phyloP scores from a whole-genome alignment of 53 echinoderm and acorn worm genomes.

The Zoroaster sp. region DNA sequence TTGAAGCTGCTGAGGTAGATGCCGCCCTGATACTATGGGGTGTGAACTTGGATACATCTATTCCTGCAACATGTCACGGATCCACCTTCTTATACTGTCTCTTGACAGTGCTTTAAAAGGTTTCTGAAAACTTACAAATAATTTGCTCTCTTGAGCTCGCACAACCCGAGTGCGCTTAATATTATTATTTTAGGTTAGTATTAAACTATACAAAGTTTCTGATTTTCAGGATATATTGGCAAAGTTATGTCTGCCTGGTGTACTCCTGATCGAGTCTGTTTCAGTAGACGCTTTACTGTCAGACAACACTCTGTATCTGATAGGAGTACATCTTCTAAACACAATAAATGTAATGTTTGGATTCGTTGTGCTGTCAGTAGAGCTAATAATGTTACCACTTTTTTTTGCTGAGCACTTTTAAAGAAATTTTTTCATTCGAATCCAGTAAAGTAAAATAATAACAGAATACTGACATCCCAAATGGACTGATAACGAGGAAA shows the following conservation, averaged over 20 bases:
- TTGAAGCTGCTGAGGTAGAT: background rate
- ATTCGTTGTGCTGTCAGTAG: background rate
- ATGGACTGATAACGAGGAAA: background rate
- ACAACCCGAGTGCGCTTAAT: background rate
- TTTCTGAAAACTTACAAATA: constrained; percentile 6
- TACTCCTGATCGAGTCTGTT: background rate
- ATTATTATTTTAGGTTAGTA: no score
- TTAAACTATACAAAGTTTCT: background rate
- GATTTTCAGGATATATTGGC: background rate
- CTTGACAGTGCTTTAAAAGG: background rate
- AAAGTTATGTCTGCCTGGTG: background rate
- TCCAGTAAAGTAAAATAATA: background rate
- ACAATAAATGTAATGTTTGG: background rate
- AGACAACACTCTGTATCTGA: background rate
- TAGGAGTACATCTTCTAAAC: background rate
- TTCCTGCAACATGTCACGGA: background rate
- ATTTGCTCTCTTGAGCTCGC: background rate
- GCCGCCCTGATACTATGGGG: background rate
- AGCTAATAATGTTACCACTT: background rate
- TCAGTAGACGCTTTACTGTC: background rate
- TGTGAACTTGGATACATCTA: background rate
- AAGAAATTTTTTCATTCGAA: background rate
- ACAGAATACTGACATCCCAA: background rate
- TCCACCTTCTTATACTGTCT: background rate
- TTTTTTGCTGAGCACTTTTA: constrained; percentile 4